Evolutionary conservation across 2,797 vertebrate genomes (phyloP).

Genomic region (Ctenopoma multispine): DNA sequence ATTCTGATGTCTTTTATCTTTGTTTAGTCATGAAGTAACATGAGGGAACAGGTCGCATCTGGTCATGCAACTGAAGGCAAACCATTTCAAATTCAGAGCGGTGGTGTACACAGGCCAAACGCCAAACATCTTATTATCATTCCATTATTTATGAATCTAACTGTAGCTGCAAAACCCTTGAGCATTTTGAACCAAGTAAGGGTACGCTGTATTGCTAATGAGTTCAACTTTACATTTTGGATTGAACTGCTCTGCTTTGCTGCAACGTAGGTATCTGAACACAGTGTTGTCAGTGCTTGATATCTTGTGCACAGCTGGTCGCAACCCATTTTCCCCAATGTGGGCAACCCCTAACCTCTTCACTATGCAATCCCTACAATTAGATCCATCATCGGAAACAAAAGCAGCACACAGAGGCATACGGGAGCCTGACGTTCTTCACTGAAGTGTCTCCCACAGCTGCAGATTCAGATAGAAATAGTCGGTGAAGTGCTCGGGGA

Average conservation of each 20-base stretch:
- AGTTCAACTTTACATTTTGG: neutral
- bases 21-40: too few relatives aligned
- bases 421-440: conserved; percentile 63
- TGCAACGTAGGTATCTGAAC: neutral
- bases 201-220: neutral
- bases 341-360: conserved; percentile 68
- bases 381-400: conserved; percentile 80
- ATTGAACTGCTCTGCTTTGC: neutral
- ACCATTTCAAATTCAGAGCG: too few relatives aligned
- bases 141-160: too few relatives aligned
- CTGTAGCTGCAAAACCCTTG: neutral
- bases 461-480: conserved; percentile 73
- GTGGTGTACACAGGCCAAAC: too few relatives aligned
- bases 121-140: too few relatives aligned
- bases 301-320: conserved; percentile 39
- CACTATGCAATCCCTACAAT: conserved; percentile 72
- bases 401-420: conserved; percentile 68
- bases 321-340: conserved; percentile 49
- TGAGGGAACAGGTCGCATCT: too few relatives aligned
- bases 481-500: conserved; percentile 61
- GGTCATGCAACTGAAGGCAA: too few relatives aligned
- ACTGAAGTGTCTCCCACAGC: conserved; percentile 77
- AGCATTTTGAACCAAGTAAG: neutral
- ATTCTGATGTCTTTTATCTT: too few relatives aligned
- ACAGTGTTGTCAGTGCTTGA: conserved; percentile 22